Base-by-base conservation (phyloP, 2,797 vertebrate genomes). In the Thaleichthys pacificus region DNA sequence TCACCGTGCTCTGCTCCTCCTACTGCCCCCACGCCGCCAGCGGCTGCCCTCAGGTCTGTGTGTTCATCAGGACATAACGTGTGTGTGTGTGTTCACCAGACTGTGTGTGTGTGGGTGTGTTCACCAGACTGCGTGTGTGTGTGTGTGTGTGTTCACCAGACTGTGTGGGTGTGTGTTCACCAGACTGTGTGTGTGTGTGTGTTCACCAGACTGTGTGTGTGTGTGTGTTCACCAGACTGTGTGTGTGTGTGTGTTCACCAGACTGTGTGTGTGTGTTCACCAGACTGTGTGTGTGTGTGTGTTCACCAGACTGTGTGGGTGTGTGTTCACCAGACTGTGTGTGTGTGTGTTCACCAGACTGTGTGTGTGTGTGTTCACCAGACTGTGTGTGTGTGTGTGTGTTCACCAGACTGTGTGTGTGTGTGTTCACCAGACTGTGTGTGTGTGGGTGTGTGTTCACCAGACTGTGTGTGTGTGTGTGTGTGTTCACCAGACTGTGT, bases 21-120 rank as follows among this genome's bases (percentile, higher is more conserved):
- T 96, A 93, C 84, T 97, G 96, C 75, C 93, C 91, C 0, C 89
- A 89, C 0, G 73, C 85, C 2, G 67, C 70, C 61, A 85, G 74
- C 63, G 88, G 92, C 79, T 97, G 97, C 73, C 95, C 95, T 0
- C 87, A 91, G 94, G 96, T 68, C n/a, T 22, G 15, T 26, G 28
- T 71, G 3, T 58, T 47, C n/a, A 19, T 67, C 35, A 38, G 35
- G 35, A 42, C 38, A 11, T 42, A 2, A 42, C 14, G 57, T 54
- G 6, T 71, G 1, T 35, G 5, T 54, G 19, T 42, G 30, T 61
- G 26, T 77, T 32, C 47, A 11, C 28, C n/a, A 42, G 38, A 6
- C 0, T 54, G 6, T 71, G 1, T 35, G 24, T 24, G 24, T 24
- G 0, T 63, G n/a, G 14, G 58, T 26, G 32, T 22, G 66, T 42